Evolutionary conservation across 2,797 vertebrate genomes (phyloP).

Genomic region (Synanceia verrucosa): DNA sequence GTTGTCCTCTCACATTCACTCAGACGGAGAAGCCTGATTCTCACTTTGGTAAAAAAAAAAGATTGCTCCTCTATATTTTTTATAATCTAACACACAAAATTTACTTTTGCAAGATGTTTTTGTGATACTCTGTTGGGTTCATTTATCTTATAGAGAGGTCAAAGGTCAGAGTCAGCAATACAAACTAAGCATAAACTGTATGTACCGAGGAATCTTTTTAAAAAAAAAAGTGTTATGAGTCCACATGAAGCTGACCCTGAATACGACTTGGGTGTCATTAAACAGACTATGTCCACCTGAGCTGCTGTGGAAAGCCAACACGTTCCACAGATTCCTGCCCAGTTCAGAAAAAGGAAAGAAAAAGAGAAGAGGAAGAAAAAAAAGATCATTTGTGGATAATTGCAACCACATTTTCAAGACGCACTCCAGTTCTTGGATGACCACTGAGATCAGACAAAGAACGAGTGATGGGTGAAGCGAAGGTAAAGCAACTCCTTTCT

Average conservation of each 20-base stretch:
- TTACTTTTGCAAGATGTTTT: not conserved
- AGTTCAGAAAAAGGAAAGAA: constrained; percentile 12
- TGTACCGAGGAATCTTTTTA: too few relatives aligned
- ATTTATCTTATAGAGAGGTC: not conserved
- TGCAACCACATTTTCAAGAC: constrained; percentile 63
- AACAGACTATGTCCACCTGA: constrained; percentile 52
- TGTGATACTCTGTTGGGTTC: not conserved
- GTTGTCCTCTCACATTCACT: constrained; percentile 37
- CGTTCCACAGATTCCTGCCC: constrained; percentile 67
- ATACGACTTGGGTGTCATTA: constrained; percentile 45
- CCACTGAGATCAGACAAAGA: constrained; percentile 23
- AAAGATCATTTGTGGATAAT: constrained; percentile 63
- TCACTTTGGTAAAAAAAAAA: constrained; percentile 53
- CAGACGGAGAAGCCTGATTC: constrained; percentile 10
- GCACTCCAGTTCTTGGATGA: constrained; percentile 28
- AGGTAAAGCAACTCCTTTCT: not conserved
- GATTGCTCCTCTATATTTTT: constrained; percentile 11
- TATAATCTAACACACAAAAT: constrained; percentile 8
- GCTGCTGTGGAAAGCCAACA: constrained; percentile 41
- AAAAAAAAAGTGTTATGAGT: not conserved
- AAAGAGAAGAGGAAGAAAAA: constrained; percentile 3
- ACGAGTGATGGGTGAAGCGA: constrained; percentile 31
- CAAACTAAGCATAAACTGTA: too few relatives aligned
- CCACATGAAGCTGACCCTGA: constrained; percentile 26
- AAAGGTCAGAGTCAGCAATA: not conserved